Base-by-base conservation (phyloP, 1,140 invertebrate genomes). In the Dicyema japonicum region DNA sequence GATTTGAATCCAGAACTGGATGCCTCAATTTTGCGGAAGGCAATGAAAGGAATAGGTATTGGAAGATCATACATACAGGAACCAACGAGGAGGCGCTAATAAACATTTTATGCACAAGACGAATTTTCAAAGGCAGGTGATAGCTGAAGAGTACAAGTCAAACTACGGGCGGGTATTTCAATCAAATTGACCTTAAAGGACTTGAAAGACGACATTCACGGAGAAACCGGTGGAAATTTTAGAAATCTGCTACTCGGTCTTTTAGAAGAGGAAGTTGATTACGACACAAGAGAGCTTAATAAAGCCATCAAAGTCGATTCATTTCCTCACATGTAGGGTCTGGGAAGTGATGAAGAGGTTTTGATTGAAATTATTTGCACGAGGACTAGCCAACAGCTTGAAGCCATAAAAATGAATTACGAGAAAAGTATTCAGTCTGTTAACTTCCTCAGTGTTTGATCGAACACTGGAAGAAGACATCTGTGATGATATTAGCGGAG, bases 41-140 rank as follows among this genome's bases (percentile, higher is more conserved):
- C 50, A 15, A 51, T 52, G 5, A 34, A 53, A 40, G 57, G 58
- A 18, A 14, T 30, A 50, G 47, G n/a, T n/a, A n/a, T n/a, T n/a
- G n/a, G n/a, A n/a, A n/a, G n/a, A n/a, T n/a, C n/a, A n/a, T n/a
- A n/a, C n/a, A n/a, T n/a, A n/a, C n/a, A n/a, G n/a, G 75, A 17
- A 76, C 72, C 2, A 69, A 85, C 47, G 75, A 85, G 46, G 67
- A 71, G 40, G 62, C 69, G 23, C 71, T 90, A 38, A 80, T 80
- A 38, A 68, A 76, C 39, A 62, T 85, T 2, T 52, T 88, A 4
- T 69, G 69, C 23, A 65, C 67, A 39, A 61, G 76, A 36, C 69
- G 69, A 30, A 71, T 71, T 40, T 66, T 9, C 76, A 88, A 50
- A 61, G 82, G 35, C 53, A 74, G 31, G 67, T 82, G 47, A 76